Conservation (phyloP, 2,888 invertebrate species). For the Eilema sororculum region DNA sequence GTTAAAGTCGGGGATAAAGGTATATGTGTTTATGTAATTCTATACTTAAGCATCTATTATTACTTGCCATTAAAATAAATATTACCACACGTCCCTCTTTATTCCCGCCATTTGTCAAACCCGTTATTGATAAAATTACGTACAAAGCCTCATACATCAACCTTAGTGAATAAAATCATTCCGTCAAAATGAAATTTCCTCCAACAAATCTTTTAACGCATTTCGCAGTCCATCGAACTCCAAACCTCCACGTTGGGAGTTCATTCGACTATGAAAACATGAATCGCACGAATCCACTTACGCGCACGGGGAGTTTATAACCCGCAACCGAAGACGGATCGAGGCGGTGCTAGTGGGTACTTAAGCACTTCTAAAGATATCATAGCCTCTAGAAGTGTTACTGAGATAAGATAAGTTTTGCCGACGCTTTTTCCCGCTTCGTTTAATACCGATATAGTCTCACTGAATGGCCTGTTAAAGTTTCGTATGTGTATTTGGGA, state of each 20-base stretch:
- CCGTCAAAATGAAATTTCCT: constrained; percentile 18
- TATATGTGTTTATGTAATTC: too few relatives aligned
- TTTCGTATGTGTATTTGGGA: not conserved
- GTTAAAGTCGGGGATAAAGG: too few relatives aligned
- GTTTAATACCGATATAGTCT: not conserved
- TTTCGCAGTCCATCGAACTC: constrained; percentile 21
- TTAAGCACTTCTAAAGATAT: constrained; percentile 5
- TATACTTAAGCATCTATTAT: not conserved
- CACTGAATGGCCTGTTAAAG: not conserved
- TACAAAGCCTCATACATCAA: constrained; percentile 1
- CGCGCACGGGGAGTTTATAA: constrained; percentile 19
- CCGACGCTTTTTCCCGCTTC: not conserved
- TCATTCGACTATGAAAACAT: constrained; percentile 25
- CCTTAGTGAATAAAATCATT: constrained; percentile 17
- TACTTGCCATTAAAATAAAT: not conserved
- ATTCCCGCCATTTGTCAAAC: not conserved
- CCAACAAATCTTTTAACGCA: constrained; percentile 21
- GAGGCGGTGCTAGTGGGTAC: not conserved
- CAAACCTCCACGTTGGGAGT: constrained; percentile 17
- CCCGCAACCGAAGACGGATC: constrained; percentile 15
- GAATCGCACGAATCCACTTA: constrained; percentile 25
- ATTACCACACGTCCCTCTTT: not conserved
- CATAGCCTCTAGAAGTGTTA: constrained; percentile 5
- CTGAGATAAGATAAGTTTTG: not conserved
- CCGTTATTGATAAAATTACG: not conserved